Evolutionary conservation across 2,888 invertebrate genomes (phyloP), one percentile per base, ranked within the genome.

Genomic region (Conchocele bisecta): DNA sequence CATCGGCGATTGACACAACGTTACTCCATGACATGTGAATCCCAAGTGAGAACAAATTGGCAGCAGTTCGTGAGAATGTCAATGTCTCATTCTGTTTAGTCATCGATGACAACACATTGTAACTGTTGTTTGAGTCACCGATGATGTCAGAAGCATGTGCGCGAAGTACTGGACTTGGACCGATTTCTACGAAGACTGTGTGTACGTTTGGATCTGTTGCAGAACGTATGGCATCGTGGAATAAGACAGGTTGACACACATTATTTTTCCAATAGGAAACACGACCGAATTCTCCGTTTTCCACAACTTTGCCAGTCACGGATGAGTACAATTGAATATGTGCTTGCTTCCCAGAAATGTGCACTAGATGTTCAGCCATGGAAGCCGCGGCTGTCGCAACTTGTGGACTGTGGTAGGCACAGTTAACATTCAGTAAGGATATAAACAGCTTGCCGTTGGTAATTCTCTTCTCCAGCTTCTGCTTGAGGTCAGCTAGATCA

Each of bases 371-470:
- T 29, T 67, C 17, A 33, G 53, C 57, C 1, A 85, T 53, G 3
- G 58, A 22, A 13, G 59, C 44, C 13, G 63, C 59, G 26, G 75
- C 67, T 6, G 42, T n/a, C 11, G 73, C 68, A 22, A 81, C 75
- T 31, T 79, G 71, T 20, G 79, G 81, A 35, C 82, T 81, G 51
- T 86, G 86, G 51, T 79, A 85, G n/a, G 82, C 86, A 54, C 76
- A 78, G n/a, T 75, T 64, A 7, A 81, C 81, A n/a, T 64, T 29
- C 2, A 84, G 68, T 39, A 9, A 80, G 20, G 13, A 41, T 35
- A 2, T 57, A 15, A 5, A 61, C 13, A 3, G 35, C n/a, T 15
- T 44, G 4, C 1, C 33, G 33, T 26, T 48, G 50, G 15, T 41
- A 39, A 13, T 20, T 15, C 0, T 46, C 31, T 35, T 57, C 33